Evolutionary conservation across 2,113 vertebrate genomes (phyloP), one percentile per base, ranked within the genome.

Genomic region (Myrmecophaga tridactyla): DNA sequence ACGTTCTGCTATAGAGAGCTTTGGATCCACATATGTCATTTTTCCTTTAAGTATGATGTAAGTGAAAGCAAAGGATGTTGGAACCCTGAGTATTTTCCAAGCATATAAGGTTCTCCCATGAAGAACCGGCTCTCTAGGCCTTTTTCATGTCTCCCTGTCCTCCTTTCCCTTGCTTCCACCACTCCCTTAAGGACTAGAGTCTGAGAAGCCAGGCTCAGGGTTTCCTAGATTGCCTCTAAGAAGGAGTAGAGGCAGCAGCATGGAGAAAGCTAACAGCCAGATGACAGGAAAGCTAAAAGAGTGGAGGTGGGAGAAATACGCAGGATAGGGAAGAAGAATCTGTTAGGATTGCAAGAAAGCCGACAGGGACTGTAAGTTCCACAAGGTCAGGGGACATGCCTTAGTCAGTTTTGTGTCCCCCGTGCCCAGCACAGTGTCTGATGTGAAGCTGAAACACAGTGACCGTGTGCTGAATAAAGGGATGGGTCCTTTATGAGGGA

Each of bases 351-450:
- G 4, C 56, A 25, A 77, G 56, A 75, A 82, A 82, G 77, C 13
- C 36, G 63, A 65, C 43, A 46, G 25, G 23, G 63, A 46, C 36
- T 63, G 0, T 36, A 34, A 41, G 23, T 36, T 80, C 51, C 46
- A 76, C 7, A 62, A 83, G 34, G 75, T 43, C 2, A 23, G 0
- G 0, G 51, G 51, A 0, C 12, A 31, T 21, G 25, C 25, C 60
- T 88, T 2, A 2, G 39, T 34, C 12, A 29, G 20, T 12, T 67
- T 23, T 65, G 21, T 11, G 20, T 10, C 13, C 12, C 6, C 25
- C 3, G 17, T 31, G 48, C 43, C 56, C 53, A 34, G n/a, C 34
- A 34, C 14, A 31, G 27, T 51, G 58, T 87, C 70, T 56, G 39
- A 11, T n/a, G 13, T 13, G 36, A 23, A 48, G 20, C 3, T 39